Evolutionary conservation across 2,888 invertebrate genomes (phyloP).

Genomic region (Drosophila buzzatii): DNA sequence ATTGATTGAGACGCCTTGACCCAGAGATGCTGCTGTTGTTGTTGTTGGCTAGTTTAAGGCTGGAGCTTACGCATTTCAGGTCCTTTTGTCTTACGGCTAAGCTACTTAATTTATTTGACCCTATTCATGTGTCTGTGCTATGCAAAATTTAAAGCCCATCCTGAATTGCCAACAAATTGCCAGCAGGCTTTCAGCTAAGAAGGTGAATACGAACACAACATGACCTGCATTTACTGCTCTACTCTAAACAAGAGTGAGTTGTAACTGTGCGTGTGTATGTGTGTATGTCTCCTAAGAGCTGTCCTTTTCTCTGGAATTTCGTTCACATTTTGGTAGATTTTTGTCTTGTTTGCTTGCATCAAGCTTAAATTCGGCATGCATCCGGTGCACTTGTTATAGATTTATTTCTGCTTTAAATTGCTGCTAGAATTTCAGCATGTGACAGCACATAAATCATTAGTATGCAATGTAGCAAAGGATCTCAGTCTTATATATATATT

Average conservation of each 20-base stretch:
- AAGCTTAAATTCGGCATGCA: constrained; percentile 10
- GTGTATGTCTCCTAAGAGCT: constrained; percentile 4
- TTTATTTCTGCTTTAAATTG: constrained; percentile 14
- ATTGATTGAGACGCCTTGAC: constrained; percentile 53
- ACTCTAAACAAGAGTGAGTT: constrained; percentile 1
- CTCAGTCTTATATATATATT: not conserved
- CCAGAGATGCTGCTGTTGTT: constrained; percentile 20
- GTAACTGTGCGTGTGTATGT: not conserved
- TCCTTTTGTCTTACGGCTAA: constrained; percentile 68
- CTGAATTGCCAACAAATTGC: constrained; percentile 67
- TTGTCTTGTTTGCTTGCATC: constrained; percentile 29
- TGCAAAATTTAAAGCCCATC: constrained; percentile 64
- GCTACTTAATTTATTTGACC: constrained; percentile 76
- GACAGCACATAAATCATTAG: constrained; percentile 6
- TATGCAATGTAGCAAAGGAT: not conserved
- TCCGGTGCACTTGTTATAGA: constrained; percentile 12
- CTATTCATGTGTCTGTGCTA: constrained; percentile 49
- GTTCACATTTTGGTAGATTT: no score
- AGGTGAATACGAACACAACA: constrained; percentile 34
- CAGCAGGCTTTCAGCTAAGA: constrained; percentile 18
- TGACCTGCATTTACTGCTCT: constrained; percentile 48
- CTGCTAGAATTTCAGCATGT: not conserved
- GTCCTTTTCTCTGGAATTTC: constrained; percentile 18
- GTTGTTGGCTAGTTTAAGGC: constrained; percentile 54
- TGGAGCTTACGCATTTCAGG: constrained; percentile 58